Percentiles rank a stretch among this genome's conserved stretches.
phyloP scores from a whole-genome alignment of 35 echinoderm and acorn worm species.

The Hemicentrotus pulcherrimus region DNA sequence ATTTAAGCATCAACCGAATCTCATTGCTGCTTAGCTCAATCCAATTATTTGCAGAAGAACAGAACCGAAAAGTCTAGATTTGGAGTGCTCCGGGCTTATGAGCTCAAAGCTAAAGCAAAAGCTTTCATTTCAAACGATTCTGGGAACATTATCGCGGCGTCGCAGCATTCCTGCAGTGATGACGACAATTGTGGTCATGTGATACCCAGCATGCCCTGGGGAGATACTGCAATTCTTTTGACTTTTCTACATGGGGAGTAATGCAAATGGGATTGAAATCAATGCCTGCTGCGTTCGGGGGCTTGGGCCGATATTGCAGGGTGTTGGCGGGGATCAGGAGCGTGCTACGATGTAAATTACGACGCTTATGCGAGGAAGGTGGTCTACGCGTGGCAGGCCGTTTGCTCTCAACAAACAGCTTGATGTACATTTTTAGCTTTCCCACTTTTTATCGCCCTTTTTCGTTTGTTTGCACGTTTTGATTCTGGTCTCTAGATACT shows the following conservation, averaged over 20 bases:
- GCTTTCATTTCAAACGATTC: slow-evolving; percentile 36
- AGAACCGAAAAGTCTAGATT: slow-evolving; percentile 4
- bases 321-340: not conserved
- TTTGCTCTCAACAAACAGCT: slow-evolving; percentile 2
- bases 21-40: not conserved
- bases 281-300: not conserved
- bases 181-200: slow-evolving; percentile 34
- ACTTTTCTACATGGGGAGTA: not conserved
- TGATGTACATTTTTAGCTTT: not conserved
- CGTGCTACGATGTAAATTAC: not conserved
- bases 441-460: not conserved
- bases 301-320: slow-evolving; percentile 1
- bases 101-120: not conserved
- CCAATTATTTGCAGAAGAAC: not conserved
- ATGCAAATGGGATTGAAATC: slow-evolving; percentile 37
- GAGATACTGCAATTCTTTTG: slow-evolving; percentile 40
- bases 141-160: slow-evolving; percentile 23
- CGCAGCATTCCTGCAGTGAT: slow-evolving; percentile 37
- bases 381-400: not conserved
- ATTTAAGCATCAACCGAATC: not conserved
- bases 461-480: not conserved
- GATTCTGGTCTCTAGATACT: not conserved
- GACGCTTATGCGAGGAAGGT: too few relatives aligned
- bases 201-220: slow-evolving; percentile 25
- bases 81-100: not conserved